Evolutionary conservation across 2,888 invertebrate genomes (phyloP), one percentile per base, ranked within the genome.

Genomic region (Malthinus flaveolus): DNA sequence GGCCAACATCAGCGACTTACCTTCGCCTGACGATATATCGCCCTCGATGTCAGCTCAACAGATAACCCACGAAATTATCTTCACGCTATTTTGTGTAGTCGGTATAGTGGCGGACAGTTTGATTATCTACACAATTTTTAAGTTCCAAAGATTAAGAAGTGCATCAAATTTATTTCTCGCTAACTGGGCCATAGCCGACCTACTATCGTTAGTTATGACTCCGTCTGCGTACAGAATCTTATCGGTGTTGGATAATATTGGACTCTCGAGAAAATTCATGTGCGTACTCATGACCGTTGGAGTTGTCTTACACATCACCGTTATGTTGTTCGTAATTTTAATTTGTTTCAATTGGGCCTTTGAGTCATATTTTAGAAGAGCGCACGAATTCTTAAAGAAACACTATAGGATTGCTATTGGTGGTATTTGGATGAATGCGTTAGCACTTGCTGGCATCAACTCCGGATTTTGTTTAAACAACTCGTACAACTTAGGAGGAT

Each of bases 101-200:
- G 54, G 32, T 13, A 48, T 48, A 12, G 11, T n/a, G n/a, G 39
- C 39, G 8, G 37, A 54, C 33, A 13, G 36, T 8, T 32, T 39
- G n/a, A 47, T 48, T 10, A 31, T 42, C 7, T 48, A 48, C 42
- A 54, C 46, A 1, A 45, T 50, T 13, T 45, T 50, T n/a, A 12
- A 46, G 13, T 56, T 50, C 36, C 42, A 50, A 35, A 46, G 46
- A 35, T 15, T 56, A 12, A 32, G 32, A 8, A 51, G 31, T 8
- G 15, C 15, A 6, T 10, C 50, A 23, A 45, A 46, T 46, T 32
- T 56, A 10, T 51, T 45, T 10, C 10, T 49, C 3, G 50, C 35
- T 8, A 56, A 51, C 12, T 49, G 56, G 56, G 49, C 56, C 3
- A 45, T 56, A 23, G 50, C 56, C 8, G 50, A 50, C 31, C 23